Percentiles rank a stretch among this genome's conserved stretches.
These are phyloP conservation scores for Athripsodes cinereus DNA, from an alignment of 2,888 invertebrate species.

Conservation along the genomic window DNA sequence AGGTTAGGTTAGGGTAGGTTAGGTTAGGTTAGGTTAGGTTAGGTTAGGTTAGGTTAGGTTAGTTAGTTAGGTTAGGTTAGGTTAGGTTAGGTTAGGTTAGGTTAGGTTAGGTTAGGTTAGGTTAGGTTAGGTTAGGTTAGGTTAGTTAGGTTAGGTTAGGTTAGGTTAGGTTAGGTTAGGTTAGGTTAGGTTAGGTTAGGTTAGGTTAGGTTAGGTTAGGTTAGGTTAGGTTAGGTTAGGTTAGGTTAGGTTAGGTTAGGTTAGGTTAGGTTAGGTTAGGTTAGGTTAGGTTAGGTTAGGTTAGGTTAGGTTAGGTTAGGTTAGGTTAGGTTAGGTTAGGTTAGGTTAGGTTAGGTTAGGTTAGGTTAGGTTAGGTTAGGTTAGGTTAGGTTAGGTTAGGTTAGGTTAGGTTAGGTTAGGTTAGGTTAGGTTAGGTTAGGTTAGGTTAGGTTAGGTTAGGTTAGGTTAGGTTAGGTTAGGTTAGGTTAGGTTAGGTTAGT, in stretches of 20 bases:
- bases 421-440: slow-evolving; percentile 8
- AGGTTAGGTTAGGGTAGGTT: slow-evolving; percentile 27
- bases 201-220: slow-evolving; percentile 15
- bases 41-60: slow-evolving; percentile 28
- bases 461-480: slow-evolving; percentile 7
- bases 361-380: slow-evolving; percentile 8
- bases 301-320: slow-evolving; percentile 22
- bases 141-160: slow-evolving; percentile 26
- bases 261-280: slow-evolving; percentile 22
- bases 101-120: slow-evolving; percentile 28
- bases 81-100: slow-evolving; percentile 27
- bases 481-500: slow-evolving; percentile 8
- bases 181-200: slow-evolving; percentile 23
- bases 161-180: slow-evolving; percentile 26
- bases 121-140: slow-evolving; percentile 28
- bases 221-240: slow-evolving; percentile 21
- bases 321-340: slow-evolving; percentile 8
- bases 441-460: slow-evolving; percentile 8
- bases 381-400: slow-evolving; percentile 6
- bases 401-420: slow-evolving; percentile 8
- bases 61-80: slow-evolving; percentile 25
- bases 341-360: slow-evolving; percentile 6
- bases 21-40: slow-evolving; percentile 29
- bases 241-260: slow-evolving; percentile 23
- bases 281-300: slow-evolving; percentile 17